Base-by-base conservation (phyloP, 53 echinoderm and acorn worm species). In the Patiria pectinifera region DNA sequence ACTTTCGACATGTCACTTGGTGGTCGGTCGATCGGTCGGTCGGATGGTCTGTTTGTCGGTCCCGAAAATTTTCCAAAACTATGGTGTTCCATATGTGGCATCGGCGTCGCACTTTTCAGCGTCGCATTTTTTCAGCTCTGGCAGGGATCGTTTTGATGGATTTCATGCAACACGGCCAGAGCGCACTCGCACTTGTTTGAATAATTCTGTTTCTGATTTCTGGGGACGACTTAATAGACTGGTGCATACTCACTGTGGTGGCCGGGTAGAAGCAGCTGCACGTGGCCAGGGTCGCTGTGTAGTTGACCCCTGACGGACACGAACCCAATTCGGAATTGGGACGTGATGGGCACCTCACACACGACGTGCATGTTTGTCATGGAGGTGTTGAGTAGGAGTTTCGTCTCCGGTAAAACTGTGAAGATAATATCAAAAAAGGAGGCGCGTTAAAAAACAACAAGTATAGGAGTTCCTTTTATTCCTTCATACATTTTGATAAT, bases 311-410 rank as follows among this genome's bases (percentile, higher is more conserved):
- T 90, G 48, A 81, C 45, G 22, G 90, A 90, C 80, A 90, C 81
- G 14, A 90, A 53, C 6, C 90, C 90, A 12, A 90, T 90, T 69
- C 90, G 90, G 81, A 90, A 90, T 48, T 90, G 82, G 70, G 10
- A 8, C 22, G 90, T 80, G 81, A 90, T 90, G 48, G 81, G 25
- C 3, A 80, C n/a, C 22, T 66, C 80, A 66, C 90, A 90, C 24
- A 80, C 90, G 21, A 90, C 63, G 25, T 90, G 90, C 66, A 80
- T 80, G 23, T 81, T 48, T 7, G 80, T 80, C 90, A 90, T 90
- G 23, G 90, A 90, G 11, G 14, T 81, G 49, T 90, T 90, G 46
- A 90, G 90, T 21, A 66, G 13, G 26, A 90, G 44, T 45, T 90
- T 90, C 22, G n/a, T 90, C 81, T 90, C 90, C 18, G 48, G 81